These are phyloP conservation scores for Micoletzkya japonica DNA, from an alignment of 2,888 invertebrate species.

Conservation along the genomic window DNA sequence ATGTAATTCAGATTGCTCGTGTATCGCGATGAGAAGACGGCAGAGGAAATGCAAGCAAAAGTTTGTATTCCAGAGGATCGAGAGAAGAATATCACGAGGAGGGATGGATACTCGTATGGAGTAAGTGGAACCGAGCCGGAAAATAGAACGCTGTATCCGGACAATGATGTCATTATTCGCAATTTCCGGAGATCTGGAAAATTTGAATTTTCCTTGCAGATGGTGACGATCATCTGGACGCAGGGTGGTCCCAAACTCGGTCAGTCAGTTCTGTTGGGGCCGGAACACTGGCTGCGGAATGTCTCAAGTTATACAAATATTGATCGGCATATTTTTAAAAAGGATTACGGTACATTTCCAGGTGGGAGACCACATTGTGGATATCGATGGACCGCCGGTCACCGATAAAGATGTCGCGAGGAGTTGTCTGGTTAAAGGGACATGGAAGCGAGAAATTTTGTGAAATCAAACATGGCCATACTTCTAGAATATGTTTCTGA, in stretches of 20 bases:
- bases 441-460: too few species aligned
- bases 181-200: not conserved
- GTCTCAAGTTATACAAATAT: constrained; percentile 18
- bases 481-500: too few species aligned
- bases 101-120: constrained; percentile 39
- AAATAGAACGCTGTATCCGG: too few species aligned
- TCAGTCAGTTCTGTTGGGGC: constrained; percentile 35
- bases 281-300: constrained; percentile 33
- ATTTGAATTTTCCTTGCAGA: constrained; percentile 18
- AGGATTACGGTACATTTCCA: not conserved
- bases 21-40: constrained; percentile 34
- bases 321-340: not conserved
- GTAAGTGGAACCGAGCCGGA: constrained; percentile 2
- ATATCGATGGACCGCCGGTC: constrained; percentile 39
- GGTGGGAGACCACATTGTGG: constrained; percentile 41
- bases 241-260: constrained; percentile 39
- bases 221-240: constrained; percentile 38
- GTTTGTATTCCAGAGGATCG: constrained; percentile 41
- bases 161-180: too few species aligned
- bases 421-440: constrained; percentile 33
- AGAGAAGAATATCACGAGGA: constrained; percentile 39
- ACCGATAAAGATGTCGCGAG: constrained; percentile 46
- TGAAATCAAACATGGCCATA: too few species aligned
- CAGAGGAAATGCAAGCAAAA: constrained; percentile 33
- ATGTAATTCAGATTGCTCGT: not conserved